Evolutionary conservation across 2,113 vertebrate genomes (phyloP).

Genomic region (Micromys minutus): DNA sequence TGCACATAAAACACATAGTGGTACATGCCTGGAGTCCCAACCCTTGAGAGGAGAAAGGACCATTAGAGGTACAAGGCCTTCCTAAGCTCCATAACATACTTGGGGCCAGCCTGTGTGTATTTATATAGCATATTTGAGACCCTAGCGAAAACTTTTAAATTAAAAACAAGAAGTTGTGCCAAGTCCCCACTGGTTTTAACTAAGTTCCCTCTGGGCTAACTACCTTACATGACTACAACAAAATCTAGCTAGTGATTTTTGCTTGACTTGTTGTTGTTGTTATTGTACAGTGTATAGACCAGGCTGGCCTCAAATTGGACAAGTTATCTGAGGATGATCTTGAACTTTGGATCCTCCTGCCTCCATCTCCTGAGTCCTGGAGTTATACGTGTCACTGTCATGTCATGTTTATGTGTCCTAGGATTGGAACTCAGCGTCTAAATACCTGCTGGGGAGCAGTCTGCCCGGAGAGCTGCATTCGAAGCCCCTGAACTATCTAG

Average conservation of each 20-base stretch:
- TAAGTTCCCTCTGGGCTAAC: conserved; percentile 29
- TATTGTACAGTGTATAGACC: not conserved
- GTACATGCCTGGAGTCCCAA: not conserved
- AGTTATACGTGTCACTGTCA: not conserved
- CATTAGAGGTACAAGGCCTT: not conserved
- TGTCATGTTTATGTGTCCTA: too few relatives aligned
- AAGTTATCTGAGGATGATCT: not conserved
- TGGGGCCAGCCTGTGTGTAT: not conserved
- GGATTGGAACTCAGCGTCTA: too few relatives aligned
- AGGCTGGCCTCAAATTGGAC: not conserved
- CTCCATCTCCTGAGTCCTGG: not conserved
- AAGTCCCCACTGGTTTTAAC: not conserved
- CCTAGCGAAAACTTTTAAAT: not conserved
- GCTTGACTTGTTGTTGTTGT: not conserved
- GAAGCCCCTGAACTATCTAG: not conserved
- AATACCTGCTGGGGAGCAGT: not conserved
- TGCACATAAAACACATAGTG: not conserved
- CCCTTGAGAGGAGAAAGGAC: not conserved
- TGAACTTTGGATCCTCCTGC: not conserved
- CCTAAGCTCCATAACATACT: not conserved
- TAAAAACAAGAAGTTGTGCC: conserved; percentile 37
- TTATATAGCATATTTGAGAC: not conserved
- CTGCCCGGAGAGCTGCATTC: not conserved
- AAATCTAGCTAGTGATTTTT: not conserved
- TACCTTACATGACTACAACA: not conserved